phyloP scores from a whole-genome alignment of 2,888 invertebrate species.

The Apodemia mormo region DNA sequence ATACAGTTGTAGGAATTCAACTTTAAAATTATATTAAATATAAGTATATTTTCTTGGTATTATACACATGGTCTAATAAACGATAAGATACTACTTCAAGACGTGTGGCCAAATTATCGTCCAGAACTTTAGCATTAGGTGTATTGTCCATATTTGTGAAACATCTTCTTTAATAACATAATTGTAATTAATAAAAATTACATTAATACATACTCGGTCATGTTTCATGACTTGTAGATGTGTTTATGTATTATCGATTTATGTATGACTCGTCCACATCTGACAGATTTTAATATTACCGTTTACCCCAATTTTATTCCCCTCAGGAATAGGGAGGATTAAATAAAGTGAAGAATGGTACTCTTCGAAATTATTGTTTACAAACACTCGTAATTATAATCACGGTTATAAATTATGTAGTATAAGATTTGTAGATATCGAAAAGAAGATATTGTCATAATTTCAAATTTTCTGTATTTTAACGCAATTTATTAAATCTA shows the following conservation, averaged over 20 bases:
- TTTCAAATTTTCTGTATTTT: no score
- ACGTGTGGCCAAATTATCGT: slow-evolving; percentile 80
- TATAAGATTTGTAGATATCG: no score
- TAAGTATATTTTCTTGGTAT: slow-evolving; percentile 43
- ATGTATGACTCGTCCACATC: not conserved
- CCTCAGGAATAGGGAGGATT: no score
- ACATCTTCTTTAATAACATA: slow-evolving; percentile 8
- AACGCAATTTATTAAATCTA: no score
- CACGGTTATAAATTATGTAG: no score
- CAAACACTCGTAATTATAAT: no score
- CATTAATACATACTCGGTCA: not conserved
- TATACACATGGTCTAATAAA: slow-evolving; percentile 34
- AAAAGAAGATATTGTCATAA: no score
- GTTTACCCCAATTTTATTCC: no score
- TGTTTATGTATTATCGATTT: not conserved
- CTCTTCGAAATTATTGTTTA: no score
- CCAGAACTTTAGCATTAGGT: slow-evolving; percentile 53
- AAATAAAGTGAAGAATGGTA: no score
- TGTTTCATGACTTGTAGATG: not conserved
- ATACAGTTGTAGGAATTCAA: slow-evolving; percentile 11
- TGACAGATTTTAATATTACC: no score
- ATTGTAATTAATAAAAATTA: not conserved
- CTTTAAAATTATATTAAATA: slow-evolving; percentile 44
- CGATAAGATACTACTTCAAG: slow-evolving; percentile 42
- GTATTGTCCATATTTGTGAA: slow-evolving; percentile 36